Conservation (phyloP, 2,797 vertebrate genomes). For the Graptemys geographica region DNA sequence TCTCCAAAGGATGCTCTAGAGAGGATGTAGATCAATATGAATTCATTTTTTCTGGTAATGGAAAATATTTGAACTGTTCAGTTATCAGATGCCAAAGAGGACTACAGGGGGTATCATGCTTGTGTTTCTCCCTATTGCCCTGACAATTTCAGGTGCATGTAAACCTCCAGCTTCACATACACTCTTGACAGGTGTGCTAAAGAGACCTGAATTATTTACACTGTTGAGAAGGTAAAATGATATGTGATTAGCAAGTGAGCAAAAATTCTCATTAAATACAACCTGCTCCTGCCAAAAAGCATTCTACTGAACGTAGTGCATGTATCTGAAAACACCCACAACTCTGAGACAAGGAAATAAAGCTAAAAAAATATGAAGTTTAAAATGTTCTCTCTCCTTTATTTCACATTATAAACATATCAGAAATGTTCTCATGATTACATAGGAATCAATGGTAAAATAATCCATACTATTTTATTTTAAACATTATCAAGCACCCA, state of each 20-base stretch:
- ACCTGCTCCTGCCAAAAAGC: accelerated
- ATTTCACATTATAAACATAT: not conserved
- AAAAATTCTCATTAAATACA: not conserved
- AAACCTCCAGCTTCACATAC: conserved; percentile 26
- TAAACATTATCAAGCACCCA: not conserved
- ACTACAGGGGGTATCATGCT: conserved; percentile 27
- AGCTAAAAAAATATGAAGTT: not conserved
- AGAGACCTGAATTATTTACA: conserved; percentile 39
- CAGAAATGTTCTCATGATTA: not conserved
- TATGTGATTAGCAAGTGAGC: not conserved
- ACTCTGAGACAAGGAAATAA: not conserved
- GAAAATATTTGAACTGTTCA: conserved; percentile 72
- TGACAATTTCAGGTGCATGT: not conserved
- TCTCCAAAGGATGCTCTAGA: conserved; percentile 79
- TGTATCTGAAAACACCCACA: not conserved
- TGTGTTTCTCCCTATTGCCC: conserved; percentile 16
- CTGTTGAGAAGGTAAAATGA: not conserved
- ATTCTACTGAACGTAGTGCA: not conserved
- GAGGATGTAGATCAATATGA: conserved; percentile 80
- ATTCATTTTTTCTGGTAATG: conserved; percentile 78
- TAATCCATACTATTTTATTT: not conserved
- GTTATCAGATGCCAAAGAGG: conserved; percentile 53
- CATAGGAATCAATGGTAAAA: not conserved
- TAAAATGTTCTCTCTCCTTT: not conserved
- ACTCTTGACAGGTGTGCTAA: conserved; percentile 44